Evolutionary conservation across 2,888 invertebrate genomes (phyloP), one percentile per base, ranked within the genome.

Genomic region (Macaria liturata): DNA sequence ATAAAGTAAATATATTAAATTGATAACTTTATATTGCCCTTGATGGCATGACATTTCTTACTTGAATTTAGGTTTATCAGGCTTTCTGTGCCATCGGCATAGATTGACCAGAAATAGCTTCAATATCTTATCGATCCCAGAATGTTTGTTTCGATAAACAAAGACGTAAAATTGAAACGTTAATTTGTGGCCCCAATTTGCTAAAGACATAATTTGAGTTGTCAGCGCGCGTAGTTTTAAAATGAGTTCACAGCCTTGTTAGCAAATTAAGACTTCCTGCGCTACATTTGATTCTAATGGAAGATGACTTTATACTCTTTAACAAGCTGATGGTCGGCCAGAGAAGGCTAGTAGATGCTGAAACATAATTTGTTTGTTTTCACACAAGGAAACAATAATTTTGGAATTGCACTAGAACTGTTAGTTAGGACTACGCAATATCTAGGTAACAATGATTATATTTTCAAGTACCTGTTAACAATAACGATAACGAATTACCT

Each of bases 201-300:
- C 9, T 42, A 6, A 9, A 34, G 9, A 6, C 31, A 40, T 37
- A 37, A 49, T 32, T 42, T 31, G 30, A 30, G 37, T 8, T 31
- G 51, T 51, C 45, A 44, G 45, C 30, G 45, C n/a, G 37, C 30
- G 45, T 34, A 51, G 34, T 50, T 56, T 34, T 52, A 40, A 57
- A 52, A 52, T 52, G 48, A 52, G 48, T 52, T 9, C 52, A 48
- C 47, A 52, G 44, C 48, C 57, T 57, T 52, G 52, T 52, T 52
- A 57, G 39, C 47, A 44, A 51, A 57, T 51, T 37, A 57, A 49
- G 45, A 53, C 57, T 57, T 57, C 51, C 57, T 51, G 51, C 30
- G 39, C 30, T 42, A 50, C 32, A 49, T 56, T 48, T 37, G 42
- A 31, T 45, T 32, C 34, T 9, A 37, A 44, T 31, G 44, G n/a